Evolutionary conservation across 2,797 vertebrate genomes (phyloP).

Genomic region (Pseudocheirus occidentalis): DNA sequence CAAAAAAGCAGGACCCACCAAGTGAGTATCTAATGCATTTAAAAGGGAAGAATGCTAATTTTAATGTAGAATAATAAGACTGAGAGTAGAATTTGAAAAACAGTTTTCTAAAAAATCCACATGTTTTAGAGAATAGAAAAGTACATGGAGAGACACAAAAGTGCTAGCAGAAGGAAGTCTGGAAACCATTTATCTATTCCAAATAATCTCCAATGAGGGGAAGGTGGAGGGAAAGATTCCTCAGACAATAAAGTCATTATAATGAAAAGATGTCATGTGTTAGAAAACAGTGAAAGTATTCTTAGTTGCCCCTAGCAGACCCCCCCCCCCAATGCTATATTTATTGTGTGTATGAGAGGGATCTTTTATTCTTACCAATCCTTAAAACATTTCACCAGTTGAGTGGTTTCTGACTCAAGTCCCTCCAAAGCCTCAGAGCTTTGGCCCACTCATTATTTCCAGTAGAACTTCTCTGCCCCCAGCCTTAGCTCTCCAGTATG

Average conservation of each 20-base stretch:
- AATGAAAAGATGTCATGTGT: conserved; percentile 25
- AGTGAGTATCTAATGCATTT: not conserved
- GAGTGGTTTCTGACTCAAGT: not conserved
- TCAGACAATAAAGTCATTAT: not conserved
- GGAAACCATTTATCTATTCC: not conserved
- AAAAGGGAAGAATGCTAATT: not conserved
- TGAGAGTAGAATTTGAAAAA: not conserved
- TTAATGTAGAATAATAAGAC: not conserved
- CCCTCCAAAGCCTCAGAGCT: not conserved
- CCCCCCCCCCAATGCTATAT: not conserved
- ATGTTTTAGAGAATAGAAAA: not conserved
- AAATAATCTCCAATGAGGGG: conserved; percentile 17
- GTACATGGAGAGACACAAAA: not conserved
- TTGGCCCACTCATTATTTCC: not conserved
- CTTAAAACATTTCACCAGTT: not conserved
- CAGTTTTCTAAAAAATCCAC: not conserved
- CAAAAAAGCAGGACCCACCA: not conserved
- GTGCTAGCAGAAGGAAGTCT: not conserved
- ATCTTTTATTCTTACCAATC: not conserved
- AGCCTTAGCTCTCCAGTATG: not conserved
- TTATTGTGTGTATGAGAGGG: not conserved
- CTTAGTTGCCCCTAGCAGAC: not conserved
- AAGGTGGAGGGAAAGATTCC: not conserved
- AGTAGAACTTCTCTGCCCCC: not conserved
- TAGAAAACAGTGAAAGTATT: not conserved